These are phyloP conservation scores for Oncorhynchus keta DNA, from an alignment of 2,113 vertebrate genomes.

Conservation along the genomic window DNA sequence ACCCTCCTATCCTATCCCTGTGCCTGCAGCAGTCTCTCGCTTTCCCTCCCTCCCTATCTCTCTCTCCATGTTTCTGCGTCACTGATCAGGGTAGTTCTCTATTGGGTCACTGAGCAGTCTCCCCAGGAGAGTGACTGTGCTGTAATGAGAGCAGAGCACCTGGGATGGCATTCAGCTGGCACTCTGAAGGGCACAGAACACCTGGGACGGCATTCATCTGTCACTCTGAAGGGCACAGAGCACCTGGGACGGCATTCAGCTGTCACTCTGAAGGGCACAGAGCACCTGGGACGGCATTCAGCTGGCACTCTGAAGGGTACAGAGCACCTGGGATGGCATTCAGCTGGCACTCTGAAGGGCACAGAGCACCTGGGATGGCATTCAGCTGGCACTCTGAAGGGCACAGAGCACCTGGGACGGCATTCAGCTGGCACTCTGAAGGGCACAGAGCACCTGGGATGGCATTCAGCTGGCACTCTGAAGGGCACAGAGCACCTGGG, in stretches of 20 bases:
- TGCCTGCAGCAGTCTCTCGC: constrained; percentile 5
- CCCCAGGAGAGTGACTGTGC: constrained; percentile 50
- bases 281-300: too few relatives aligned
- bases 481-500: too few relatives aligned
- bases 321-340: too few relatives aligned
- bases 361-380: too few relatives aligned
- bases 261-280: too few relatives aligned
- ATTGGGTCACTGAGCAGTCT: constrained; percentile 50
- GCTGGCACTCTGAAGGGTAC: too few relatives aligned
- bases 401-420: background rate
- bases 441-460: constrained; percentile 8
- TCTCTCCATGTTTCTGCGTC: constrained; percentile 47
- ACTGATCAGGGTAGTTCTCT: constrained; percentile 37
- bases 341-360: too few relatives aligned
- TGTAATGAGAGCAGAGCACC: constrained; percentile 48
- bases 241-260: too few relatives aligned
- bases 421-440: constrained; percentile 34
- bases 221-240: constrained; percentile 37
- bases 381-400: too few relatives aligned
- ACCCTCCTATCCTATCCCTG: background rate
- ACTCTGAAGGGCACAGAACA: constrained; percentile 40
- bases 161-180: constrained; percentile 22
- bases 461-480: too few relatives aligned
- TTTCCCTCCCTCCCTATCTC: background rate
- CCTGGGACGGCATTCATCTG: constrained; percentile 24